Conservation (phyloP, 2,797 vertebrate genomes). For the Dallia pectoralis region DNA sequence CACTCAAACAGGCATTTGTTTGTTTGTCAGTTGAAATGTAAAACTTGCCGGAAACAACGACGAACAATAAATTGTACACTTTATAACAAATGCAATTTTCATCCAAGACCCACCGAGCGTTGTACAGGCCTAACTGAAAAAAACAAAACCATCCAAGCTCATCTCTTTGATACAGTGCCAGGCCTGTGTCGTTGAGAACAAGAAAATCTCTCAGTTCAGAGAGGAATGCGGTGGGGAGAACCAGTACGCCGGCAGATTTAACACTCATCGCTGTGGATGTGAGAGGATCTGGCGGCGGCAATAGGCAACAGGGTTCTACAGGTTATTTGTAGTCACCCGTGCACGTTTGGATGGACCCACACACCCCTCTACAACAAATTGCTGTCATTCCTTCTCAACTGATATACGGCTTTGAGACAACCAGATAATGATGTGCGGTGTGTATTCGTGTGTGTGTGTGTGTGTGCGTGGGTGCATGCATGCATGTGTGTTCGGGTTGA, state of each 20-base stretch:
- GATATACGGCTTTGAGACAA: constrained; percentile 42
- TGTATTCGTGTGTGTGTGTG: too few species aligned
- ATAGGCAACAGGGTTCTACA: constrained; percentile 41
- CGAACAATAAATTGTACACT: constrained; percentile 29
- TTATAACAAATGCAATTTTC: constrained; percentile 12
- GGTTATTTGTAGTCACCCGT: constrained; percentile 43
- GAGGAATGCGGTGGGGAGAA: constrained; percentile 48
- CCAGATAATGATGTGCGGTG: constrained; percentile 36
- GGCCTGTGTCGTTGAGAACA: constrained; percentile 63
- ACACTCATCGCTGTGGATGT: constrained; percentile 63
- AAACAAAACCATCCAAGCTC: constrained; percentile 38
- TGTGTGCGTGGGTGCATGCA: too few species aligned
- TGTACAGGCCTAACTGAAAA: background rate
- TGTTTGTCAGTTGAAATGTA: constrained; percentile 15
- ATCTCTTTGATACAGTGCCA: constrained; percentile 55
- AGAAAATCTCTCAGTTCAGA: constrained; percentile 58
- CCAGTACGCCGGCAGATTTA: constrained; percentile 38
- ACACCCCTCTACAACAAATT: background rate
- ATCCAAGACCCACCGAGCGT: background rate
- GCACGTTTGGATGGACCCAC: background rate
- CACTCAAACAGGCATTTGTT: constrained; percentile 39
- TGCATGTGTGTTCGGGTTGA: too few species aligned
- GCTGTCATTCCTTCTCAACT: constrained; percentile 13
- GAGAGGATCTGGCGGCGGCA: constrained; percentile 42
- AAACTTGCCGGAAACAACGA: constrained; percentile 9